phyloP scores from a whole-genome alignment of 2,888 invertebrate genomes.

The Cephus rjabovi region DNA sequence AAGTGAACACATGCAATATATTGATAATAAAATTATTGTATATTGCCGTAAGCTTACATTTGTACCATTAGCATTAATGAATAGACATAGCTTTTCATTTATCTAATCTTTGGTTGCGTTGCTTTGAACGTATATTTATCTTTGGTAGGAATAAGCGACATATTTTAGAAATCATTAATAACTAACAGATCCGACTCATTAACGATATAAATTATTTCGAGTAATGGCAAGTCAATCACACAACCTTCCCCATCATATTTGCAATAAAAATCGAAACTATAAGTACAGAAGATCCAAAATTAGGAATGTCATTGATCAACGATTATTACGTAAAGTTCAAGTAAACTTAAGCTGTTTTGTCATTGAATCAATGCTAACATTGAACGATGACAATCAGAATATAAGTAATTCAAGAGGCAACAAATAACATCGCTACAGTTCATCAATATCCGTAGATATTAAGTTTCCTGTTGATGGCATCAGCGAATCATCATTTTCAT shows the following conservation, averaged over 20 bases:
- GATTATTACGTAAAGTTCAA: background rate
- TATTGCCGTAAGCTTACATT: background rate
- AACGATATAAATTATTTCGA: background rate
- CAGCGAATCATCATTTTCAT: slow-evolving; percentile 36
- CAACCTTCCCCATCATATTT: background rate
- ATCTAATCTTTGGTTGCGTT: background rate
- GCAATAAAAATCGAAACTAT: background rate
- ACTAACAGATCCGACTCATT: background rate
- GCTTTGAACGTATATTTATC: background rate
- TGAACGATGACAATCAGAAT: background rate
- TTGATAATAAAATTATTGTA: background rate
- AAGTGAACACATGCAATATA: background rate
- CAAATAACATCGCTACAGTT: slow-evolving; percentile 24
- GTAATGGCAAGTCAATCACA: background rate
- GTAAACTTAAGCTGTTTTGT: background rate
- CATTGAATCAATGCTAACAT: background rate
- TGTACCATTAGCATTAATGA: background rate
- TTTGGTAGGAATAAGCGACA: background rate
- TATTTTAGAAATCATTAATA: background rate
- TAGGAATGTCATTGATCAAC: background rate
- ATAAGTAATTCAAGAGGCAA: background rate
- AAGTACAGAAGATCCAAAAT: background rate
- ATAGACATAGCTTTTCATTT: background rate
- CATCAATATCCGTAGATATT: slow-evolving; percentile 27
- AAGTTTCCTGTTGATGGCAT: slow-evolving; percentile 39